These are phyloP conservation scores for Plestiodon gilberti DNA, from an alignment of 2,113 vertebrate genomes.

Conservation along the genomic window DNA sequence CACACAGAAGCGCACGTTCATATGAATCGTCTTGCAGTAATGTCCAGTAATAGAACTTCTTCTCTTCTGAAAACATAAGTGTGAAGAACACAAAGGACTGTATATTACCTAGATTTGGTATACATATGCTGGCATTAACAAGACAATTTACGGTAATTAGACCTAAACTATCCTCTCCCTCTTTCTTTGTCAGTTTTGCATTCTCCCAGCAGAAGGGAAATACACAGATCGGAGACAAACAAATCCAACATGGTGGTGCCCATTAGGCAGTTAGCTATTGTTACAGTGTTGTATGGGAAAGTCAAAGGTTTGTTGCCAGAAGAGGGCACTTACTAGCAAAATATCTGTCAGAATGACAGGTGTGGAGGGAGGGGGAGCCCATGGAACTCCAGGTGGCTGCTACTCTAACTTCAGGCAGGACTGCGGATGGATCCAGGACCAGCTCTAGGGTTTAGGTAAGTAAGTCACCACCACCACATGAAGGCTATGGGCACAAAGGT, in stretches of 20 bases:
- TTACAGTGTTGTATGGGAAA: too few species aligned
- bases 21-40: neutral
- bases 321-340: neutral
- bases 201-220: neutral
- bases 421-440: too few species aligned
- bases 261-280: neutral
- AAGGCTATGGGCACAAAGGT: too few species aligned
- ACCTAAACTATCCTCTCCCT: neutral
- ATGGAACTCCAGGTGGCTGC: neutral
- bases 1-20: neutral
- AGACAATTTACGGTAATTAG: too few species aligned
- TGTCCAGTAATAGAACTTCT: neutral
- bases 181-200: neutral
- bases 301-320: too few species aligned
- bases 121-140: neutral
- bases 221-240: neutral
- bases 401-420: neutral
- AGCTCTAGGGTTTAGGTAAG: too few species aligned
- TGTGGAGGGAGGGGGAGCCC: neutral
- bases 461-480: too few species aligned
- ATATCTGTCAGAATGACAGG: neutral
- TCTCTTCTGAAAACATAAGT: neutral
- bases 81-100: neutral
- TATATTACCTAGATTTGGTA: neutral
- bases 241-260: neutral